A percentile compares a stretch with the other conserved stretches of the same genome.
Conservation (phyloP, 2,113 vertebrate species). For the Leuciscus idus region DNA sequence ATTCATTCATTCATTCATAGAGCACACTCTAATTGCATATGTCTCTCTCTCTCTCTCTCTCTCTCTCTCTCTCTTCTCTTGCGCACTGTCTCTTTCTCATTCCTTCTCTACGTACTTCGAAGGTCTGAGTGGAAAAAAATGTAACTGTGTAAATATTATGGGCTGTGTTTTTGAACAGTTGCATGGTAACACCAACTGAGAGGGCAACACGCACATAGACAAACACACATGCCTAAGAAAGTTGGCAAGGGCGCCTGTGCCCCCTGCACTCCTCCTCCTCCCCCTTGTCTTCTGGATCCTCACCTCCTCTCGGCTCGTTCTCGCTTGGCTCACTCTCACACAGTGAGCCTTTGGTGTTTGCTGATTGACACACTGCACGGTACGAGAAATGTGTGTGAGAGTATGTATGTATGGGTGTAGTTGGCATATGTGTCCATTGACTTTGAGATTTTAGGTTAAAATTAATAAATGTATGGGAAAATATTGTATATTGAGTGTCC, state of each 20-base stretch:
- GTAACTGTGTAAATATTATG: slow-evolving; percentile 80
- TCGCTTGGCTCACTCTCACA: slow-evolving; percentile 61
- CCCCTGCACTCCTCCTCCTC: slow-evolving; percentile 30
- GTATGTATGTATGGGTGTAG: background rate
- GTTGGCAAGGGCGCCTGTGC: slow-evolving; percentile 64
- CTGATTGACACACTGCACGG: slow-evolving; percentile 71
- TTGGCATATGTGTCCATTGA: background rate
- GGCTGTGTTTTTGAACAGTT: slow-evolving; percentile 72
- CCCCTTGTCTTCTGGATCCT: slow-evolving; percentile 23
- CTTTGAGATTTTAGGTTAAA: background rate
- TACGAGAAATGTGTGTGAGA: slow-evolving; percentile 19
- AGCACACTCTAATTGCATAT: slow-evolving; percentile 26
- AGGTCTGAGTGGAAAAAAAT: slow-evolving; percentile 74
- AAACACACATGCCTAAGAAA: slow-evolving; percentile 58
- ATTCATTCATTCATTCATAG: slow-evolving; percentile 37
- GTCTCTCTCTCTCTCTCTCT: slow-evolving; percentile 37
- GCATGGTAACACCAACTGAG: slow-evolving; percentile 72
- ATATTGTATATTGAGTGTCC: background rate
- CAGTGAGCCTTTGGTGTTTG: slow-evolving; percentile 73
- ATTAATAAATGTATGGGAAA: background rate
- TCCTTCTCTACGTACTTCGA: slow-evolving; percentile 55
- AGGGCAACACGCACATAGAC: slow-evolving; percentile 58
- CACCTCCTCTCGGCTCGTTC: slow-evolving; percentile 13
- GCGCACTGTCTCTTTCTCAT: slow-evolving; percentile 49
- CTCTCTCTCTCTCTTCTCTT: slow-evolving; percentile 37